Evolutionary conservation across 1,140 invertebrate genomes (phyloP).

Genomic region (Drosophila melanica): DNA sequence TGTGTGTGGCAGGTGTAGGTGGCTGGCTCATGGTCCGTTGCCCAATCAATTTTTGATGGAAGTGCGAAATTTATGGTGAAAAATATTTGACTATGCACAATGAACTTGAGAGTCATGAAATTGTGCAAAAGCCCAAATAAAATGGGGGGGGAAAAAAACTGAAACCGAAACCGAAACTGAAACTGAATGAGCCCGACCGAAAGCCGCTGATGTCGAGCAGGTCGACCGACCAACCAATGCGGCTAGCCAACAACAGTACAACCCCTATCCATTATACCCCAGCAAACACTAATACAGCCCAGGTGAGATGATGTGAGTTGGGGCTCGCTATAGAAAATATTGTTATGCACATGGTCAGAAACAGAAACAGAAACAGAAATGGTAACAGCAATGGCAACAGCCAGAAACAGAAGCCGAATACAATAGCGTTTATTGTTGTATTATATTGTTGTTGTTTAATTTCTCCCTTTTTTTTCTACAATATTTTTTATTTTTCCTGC

Average conservation of each 20-base stretch:
- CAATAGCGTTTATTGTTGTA: constrained; percentile 51
- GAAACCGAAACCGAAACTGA: constrained; percentile 8
- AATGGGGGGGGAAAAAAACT: neutral
- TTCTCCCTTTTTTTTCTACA: neutral
- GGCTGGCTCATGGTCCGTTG: constrained; percentile 56
- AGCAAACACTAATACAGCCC: neutral
- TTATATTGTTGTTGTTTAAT: constrained; percentile 57
- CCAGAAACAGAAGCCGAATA: constrained; percentile 17
- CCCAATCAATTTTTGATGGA: constrained; percentile 81
- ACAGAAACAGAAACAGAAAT: constrained; percentile 20
- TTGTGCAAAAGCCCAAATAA: constrained; percentile 31
- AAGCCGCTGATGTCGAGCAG: constrained; percentile 4
- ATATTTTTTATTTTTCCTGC: too few relatives aligned
- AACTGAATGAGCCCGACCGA: constrained; percentile 20
- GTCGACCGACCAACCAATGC: constrained; percentile 52
- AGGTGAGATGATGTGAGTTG: neutral
- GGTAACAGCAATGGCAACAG: constrained; percentile 6
- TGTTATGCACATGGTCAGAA: constrained; percentile 28
- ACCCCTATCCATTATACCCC: neutral
- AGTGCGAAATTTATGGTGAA: constrained; percentile 82
- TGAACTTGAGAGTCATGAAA: constrained; percentile 52
- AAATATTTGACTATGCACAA: constrained; percentile 82
- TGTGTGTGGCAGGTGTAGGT: constrained; percentile 40
- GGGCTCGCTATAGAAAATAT: constrained; percentile 39
- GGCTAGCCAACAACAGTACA: constrained; percentile 47